These are phyloP conservation scores for Acleris emargana DNA, from an alignment of 2,888 invertebrate genomes.

Conservation along the genomic window DNA sequence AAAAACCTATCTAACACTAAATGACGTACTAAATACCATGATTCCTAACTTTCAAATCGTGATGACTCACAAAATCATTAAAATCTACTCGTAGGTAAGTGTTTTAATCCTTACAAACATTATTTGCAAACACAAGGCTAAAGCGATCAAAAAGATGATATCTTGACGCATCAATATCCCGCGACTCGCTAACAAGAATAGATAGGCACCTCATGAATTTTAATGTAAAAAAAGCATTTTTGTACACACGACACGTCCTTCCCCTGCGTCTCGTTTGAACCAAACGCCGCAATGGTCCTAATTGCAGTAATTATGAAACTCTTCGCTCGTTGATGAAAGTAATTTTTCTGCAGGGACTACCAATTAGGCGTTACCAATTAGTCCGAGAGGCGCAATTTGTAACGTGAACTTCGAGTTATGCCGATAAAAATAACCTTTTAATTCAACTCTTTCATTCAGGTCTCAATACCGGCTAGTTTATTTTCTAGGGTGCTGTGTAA, in stretches of 20 bases:
- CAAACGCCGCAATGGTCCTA: constrained; percentile 69
- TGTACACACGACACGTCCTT: constrained; percentile 70
- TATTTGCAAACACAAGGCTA: too few species aligned
- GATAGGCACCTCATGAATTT: constrained; percentile 45
- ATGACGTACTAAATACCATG: too few species aligned
- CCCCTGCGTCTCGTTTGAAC: constrained; percentile 59
- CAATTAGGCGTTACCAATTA: constrained; percentile 77
- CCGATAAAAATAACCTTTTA: constrained; percentile 46
- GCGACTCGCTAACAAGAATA: constrained; percentile 16
- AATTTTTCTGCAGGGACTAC: constrained; percentile 78
- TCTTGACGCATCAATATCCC: constrained; percentile 1
- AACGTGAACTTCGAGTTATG: constrained; percentile 61
- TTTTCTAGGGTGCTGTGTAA: too few species aligned
- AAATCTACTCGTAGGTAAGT: too few species aligned
- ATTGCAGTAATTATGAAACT: constrained; percentile 79
- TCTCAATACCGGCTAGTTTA: too few species aligned
- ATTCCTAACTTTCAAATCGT: too few species aligned
- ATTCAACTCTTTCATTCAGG: too few species aligned
- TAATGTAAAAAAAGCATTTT: constrained; percentile 61
- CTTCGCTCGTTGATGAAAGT: constrained; percentile 79
- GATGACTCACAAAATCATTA: too few species aligned
- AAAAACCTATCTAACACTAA: too few species aligned
- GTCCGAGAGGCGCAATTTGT: constrained; percentile 66
- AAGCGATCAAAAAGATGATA: too few species aligned
- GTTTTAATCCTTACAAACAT: too few species aligned